Conservation (phyloP, 2,797 vertebrate species). For the Strix occidentalis region DNA sequence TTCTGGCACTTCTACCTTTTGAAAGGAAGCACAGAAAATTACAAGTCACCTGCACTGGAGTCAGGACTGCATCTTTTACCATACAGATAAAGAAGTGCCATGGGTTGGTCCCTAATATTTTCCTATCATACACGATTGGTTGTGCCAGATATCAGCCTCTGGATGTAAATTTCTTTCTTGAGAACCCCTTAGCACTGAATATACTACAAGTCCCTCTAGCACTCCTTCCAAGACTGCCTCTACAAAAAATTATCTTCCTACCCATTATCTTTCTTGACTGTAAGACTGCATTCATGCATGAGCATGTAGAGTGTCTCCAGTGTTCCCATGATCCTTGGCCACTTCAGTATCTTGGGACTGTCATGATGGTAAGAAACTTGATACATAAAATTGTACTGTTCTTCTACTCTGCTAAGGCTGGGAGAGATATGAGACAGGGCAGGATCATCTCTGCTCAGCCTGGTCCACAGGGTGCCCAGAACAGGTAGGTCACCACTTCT, state of each 20-base stretch:
- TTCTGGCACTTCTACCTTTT: neutral
- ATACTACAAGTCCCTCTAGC: neutral
- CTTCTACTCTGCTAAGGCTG: neutral
- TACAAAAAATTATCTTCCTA: neutral
- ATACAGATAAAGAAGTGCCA: neutral
- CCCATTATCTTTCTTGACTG: neutral
- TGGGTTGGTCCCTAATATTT: neutral
- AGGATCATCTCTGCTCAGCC: neutral
- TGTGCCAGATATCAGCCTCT: neutral
- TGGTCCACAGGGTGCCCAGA: neutral
- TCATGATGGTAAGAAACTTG: neutral
- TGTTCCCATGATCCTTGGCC: neutral
- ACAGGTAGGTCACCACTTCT: neutral
- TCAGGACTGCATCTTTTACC: neutral
- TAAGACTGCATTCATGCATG: neutral
- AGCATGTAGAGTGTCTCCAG: neutral
- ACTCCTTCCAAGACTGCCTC: neutral
- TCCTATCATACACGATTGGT: rapidly evolving
- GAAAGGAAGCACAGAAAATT: neutral
- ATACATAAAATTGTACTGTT: neutral
- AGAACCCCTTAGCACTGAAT: neutral
- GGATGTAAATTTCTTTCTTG: neutral
- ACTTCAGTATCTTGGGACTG: neutral
- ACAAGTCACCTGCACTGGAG: neutral
- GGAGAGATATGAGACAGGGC: neutral